Percentiles rank a stretch among this genome's conserved stretches.
Evolutionary conservation across 2,113 vertebrate species (phyloP).

Genomic region (Ranitomeya imitator): DNA sequence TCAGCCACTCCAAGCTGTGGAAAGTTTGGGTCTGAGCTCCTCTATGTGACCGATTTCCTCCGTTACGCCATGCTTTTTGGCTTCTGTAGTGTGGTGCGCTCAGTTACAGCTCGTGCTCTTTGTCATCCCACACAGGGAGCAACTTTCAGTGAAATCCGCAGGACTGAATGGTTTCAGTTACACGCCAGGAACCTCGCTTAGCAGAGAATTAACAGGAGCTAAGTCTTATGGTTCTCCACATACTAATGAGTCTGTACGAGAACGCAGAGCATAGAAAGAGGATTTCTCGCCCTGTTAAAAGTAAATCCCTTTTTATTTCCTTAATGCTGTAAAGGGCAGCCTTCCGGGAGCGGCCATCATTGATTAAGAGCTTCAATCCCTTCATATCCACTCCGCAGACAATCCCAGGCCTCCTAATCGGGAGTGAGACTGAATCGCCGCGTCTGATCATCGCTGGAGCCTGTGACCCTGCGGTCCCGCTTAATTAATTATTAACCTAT

Average conservation of each 20-base stretch:
- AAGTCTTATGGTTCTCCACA: slow-evolving; percentile 24
- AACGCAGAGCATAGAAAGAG: slow-evolving; percentile 48
- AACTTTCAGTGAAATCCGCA: not conserved
- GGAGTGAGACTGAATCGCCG: slow-evolving; percentile 60
- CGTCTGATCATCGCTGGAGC: slow-evolving; percentile 64
- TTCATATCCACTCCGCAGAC: slow-evolving; percentile 68
- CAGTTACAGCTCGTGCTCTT: not conserved
- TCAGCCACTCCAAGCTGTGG: no score
- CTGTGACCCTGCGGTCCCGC: slow-evolving; percentile 63
- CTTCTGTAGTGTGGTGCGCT: no score
- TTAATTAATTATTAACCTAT: slow-evolving; percentile 62
- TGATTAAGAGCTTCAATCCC: slow-evolving; percentile 66
- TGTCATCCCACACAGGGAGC: not conserved
- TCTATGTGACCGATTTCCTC: not conserved
- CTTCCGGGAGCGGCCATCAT: slow-evolving; percentile 67
- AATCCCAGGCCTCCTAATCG: slow-evolving; percentile 67
- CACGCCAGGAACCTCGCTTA: not conserved
- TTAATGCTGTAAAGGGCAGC: slow-evolving; percentile 67
- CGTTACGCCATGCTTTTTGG: no score
- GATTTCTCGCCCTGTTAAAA: slow-evolving; percentile 63
- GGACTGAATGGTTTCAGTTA: slow-evolving; percentile 13
- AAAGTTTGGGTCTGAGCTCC: not conserved
- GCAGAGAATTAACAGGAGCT: slow-evolving; percentile 31
- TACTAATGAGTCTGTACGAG: slow-evolving; percentile 49
- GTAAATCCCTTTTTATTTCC: slow-evolving; percentile 70